Conservation (phyloP, 2,888 invertebrate genomes). For the Argyresthia goedartella region DNA sequence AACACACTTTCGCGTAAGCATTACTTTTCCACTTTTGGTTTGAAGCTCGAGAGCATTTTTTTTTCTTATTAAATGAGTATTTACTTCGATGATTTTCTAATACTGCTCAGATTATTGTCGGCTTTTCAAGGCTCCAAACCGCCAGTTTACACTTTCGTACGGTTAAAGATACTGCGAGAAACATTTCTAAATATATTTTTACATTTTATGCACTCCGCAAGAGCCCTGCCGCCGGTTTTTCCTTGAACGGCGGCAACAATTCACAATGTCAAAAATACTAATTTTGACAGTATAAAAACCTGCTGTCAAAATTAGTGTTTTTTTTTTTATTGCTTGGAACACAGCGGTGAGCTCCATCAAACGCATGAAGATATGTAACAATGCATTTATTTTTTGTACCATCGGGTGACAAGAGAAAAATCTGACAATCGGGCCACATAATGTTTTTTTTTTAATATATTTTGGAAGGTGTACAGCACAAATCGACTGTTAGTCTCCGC, state of each 20-base stretch:
- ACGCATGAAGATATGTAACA: background rate
- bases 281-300: no score
- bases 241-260: no score
- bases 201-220: no score
- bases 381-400: constrained; percentile 18
- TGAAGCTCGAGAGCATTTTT: constrained; percentile 17
- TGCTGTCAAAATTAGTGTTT: background rate
- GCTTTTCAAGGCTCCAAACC: constrained; percentile 10
- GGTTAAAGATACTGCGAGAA: background rate
- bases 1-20: constrained; percentile 14
- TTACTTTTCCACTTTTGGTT: constrained; percentile 22
- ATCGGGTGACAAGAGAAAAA: constrained; percentile 38
- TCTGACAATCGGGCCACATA: constrained; percentile 19
- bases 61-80: background rate
- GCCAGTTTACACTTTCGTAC: constrained; percentile 7
- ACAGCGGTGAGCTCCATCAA: no score
- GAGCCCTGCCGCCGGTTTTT: no score
- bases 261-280: no score
- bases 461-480: constrained; percentile 2
- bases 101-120: constrained; percentile 14
- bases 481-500: constrained; percentile 10
- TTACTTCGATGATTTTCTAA: constrained; percentile 9
- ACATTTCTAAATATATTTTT: background rate
- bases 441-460: constrained; percentile 9
- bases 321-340: background rate